phyloP scores from a whole-genome alignment of 2,113 vertebrate species.

The Pterocles orientalis region DNA sequence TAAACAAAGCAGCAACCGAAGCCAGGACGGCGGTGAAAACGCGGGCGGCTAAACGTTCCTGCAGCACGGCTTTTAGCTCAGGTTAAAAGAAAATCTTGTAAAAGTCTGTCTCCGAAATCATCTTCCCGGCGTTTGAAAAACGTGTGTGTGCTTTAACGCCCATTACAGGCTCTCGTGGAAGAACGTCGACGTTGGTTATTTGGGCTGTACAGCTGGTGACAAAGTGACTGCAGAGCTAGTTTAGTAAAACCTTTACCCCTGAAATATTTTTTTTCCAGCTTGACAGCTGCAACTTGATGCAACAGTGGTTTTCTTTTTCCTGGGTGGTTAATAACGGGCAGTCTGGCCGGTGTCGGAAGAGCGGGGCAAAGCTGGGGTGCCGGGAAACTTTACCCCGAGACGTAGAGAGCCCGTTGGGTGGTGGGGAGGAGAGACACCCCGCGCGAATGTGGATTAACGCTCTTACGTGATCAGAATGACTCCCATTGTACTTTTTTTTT shows the following conservation, averaged over 20 bases:
- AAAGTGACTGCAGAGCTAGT: not conserved
- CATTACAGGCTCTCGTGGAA: not conserved
- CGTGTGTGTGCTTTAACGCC: not conserved
- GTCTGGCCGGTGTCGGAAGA: not conserved
- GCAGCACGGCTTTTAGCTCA: not conserved
- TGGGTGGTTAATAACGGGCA: not conserved
- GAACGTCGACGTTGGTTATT: not conserved
- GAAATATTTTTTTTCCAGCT: not conserved
- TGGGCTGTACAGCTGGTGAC: not conserved
- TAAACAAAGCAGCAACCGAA: not conserved
- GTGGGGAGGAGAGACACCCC: not conserved
- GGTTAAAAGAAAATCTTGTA: not conserved
- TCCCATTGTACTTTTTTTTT: not conserved
- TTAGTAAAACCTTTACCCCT: slow-evolving; percentile 20
- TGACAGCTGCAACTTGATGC: not conserved
- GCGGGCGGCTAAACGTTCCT: not conserved
- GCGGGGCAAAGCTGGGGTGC: not conserved
- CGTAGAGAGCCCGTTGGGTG: not conserved
- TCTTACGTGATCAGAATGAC: not conserved
- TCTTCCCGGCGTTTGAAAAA: not conserved
- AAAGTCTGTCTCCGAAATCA: not conserved
- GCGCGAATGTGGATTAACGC: not conserved
- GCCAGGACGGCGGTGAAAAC: not conserved
- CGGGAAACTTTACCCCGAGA: not conserved
- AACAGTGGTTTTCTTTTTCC: not conserved